Evolutionary conservation across 2,888 invertebrate genomes (phyloP).

Genomic region (Stenotaenia linearis): DNA sequence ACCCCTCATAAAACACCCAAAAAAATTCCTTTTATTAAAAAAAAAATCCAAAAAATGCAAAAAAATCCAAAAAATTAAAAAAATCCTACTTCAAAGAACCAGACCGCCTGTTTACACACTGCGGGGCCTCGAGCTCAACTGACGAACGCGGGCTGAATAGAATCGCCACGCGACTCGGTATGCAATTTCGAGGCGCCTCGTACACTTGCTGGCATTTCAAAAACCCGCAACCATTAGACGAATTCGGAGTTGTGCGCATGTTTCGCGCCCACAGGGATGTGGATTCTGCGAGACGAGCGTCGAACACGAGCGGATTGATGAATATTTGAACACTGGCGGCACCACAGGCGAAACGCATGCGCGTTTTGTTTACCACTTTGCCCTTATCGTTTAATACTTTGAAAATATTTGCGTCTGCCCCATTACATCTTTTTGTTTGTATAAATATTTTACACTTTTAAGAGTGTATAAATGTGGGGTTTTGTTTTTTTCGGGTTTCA

Average conservation of each 20-base stretch:
- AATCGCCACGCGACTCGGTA: background rate
- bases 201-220: background rate
- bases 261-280: background rate
- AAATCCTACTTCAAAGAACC: background rate
- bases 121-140: background rate
- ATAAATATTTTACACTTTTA: background rate
- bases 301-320: background rate
- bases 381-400: background rate
- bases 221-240: background rate
- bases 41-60: no score
- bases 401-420: background rate
- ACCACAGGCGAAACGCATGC: background rate
- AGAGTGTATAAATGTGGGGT: background rate
- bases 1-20: no score
- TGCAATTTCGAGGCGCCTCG: background rate
- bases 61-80: no score
- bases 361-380: background rate
- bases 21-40: no score
- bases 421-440: background rate
- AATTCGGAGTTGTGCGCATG: background rate
- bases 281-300: background rate
- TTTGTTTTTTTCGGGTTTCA: background rate
- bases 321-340: background rate
- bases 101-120: background rate
- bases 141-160: background rate